phyloP scores from a whole-genome alignment of 2,888 invertebrate species.

The Bursaphelenchus okinawaensis region DNA sequence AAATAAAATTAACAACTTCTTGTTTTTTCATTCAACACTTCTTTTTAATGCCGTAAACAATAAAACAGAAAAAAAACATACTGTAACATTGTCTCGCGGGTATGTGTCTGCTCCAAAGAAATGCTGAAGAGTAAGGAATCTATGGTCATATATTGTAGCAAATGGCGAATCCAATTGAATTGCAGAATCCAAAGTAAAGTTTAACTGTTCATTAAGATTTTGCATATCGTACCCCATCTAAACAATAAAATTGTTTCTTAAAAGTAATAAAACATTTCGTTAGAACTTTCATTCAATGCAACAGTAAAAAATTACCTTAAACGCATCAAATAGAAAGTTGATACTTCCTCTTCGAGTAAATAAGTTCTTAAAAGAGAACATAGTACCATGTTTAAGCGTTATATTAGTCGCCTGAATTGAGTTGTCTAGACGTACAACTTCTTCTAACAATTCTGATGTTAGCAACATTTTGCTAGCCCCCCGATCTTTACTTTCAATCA shows the following conservation, averaged over 20 bases:
- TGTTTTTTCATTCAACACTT: too few species aligned
- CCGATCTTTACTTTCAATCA: conserved; percentile 35
- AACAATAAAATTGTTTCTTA: conserved; percentile 9
- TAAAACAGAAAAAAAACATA: background rate
- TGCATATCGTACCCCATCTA: conserved; percentile 26
- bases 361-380: conserved; percentile 17
- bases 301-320: conserved; percentile 25
- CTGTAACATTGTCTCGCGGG: conserved; percentile 7
- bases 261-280: background rate
- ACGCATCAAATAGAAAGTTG: conserved; percentile 32
- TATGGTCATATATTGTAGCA: conserved; percentile 38
- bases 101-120: conserved; percentile 46
- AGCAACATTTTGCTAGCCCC: conserved; percentile 25
- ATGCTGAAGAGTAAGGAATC: conserved; percentile 39
- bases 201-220: conserved; percentile 9
- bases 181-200: conserved; percentile 10
- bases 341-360: conserved; percentile 17
- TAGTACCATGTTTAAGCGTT: background rate
- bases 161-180: conserved; percentile 38
- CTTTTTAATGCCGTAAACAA: background rate
- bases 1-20: too few species aligned
- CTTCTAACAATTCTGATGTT: conserved; percentile 34
- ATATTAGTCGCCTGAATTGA: conserved; percentile 28
- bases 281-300: background rate
- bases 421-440: conserved; percentile 40